phyloP scores from a whole-genome alignment of 2,113 vertebrate genomes.

The Actenoides hombroni region DNA sequence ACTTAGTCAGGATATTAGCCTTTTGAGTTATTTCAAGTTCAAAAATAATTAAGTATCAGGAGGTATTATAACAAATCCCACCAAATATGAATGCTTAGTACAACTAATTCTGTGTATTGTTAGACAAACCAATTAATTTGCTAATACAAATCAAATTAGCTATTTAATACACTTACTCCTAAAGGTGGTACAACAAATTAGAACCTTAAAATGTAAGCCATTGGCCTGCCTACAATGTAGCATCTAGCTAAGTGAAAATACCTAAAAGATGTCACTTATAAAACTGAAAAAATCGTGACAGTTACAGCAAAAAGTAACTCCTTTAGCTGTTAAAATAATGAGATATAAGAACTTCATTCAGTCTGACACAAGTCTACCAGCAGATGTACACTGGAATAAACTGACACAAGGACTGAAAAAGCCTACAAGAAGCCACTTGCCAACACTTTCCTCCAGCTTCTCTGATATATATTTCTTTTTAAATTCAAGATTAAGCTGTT shows the following conservation, averaged over 20 bases:
- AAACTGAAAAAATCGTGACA: neutral
- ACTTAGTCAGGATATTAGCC: neutral
- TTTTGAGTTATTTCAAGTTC: neutral
- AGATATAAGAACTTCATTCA: neutral
- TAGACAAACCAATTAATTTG: neutral
- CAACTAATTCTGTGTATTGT: neutral
- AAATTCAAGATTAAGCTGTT: no score
- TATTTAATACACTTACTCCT: neutral
- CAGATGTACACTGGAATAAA: rapidly evolving
- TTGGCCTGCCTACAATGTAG: neutral
- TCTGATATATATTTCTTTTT: neutral
- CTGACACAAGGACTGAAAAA: neutral
- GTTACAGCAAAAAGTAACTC: neutral
- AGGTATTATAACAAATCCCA: neutral
- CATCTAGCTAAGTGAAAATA: neutral
- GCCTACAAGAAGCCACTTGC: neutral
- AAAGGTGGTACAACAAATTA: neutral
- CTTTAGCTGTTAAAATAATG: neutral
- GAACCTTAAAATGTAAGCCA: neutral
- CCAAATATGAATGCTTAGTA: neutral
- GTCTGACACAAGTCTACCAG: rapidly evolving
- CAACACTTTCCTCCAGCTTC: neutral
- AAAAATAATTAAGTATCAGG: neutral
- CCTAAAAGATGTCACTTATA: neutral
- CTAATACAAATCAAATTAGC: neutral